Evolutionary conservation across 2,113 vertebrate species (phyloP).

Genomic region (Nycticorax nycticorax): DNA sequence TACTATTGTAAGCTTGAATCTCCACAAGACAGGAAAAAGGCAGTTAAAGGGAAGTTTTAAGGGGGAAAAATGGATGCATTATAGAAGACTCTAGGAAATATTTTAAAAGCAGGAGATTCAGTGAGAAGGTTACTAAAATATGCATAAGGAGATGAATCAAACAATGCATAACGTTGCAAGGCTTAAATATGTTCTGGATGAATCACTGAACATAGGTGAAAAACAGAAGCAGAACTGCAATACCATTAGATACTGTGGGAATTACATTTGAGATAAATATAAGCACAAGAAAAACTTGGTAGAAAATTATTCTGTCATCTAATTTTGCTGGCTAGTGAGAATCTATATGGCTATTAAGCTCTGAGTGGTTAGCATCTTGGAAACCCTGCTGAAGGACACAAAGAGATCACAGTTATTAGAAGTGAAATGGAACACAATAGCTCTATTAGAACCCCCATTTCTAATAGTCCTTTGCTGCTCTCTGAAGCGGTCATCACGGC

Average conservation of each 20-base stretch:
- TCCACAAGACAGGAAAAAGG: not conserved
- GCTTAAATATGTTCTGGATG: not conserved
- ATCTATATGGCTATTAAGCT: not conserved
- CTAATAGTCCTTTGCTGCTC: not conserved
- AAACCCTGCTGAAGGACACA: not conserved
- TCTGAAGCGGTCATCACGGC: not conserved
- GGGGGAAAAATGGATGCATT: not conserved
- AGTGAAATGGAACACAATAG: not conserved
- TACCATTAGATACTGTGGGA: not conserved
- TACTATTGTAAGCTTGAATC: not conserved
- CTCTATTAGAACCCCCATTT: not conserved
- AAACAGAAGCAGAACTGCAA: not conserved
- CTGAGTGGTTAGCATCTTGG: not conserved
- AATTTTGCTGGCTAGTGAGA: not conserved
- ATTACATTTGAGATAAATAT: constrained; percentile 13
- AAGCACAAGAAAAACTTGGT: not conserved
- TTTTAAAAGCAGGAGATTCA: not conserved
- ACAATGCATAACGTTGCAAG: not conserved
- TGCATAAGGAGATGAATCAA: not conserved
- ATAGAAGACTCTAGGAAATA: not conserved
- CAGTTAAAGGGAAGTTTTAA: not conserved
- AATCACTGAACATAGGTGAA: not conserved
- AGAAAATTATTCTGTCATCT: not conserved
- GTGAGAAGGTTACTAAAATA: not conserved
- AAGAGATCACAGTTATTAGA: not conserved